phyloP scores from a whole-genome alignment of 64 coral and sea anemone genomes.

The Montipora foliosa region DNA sequence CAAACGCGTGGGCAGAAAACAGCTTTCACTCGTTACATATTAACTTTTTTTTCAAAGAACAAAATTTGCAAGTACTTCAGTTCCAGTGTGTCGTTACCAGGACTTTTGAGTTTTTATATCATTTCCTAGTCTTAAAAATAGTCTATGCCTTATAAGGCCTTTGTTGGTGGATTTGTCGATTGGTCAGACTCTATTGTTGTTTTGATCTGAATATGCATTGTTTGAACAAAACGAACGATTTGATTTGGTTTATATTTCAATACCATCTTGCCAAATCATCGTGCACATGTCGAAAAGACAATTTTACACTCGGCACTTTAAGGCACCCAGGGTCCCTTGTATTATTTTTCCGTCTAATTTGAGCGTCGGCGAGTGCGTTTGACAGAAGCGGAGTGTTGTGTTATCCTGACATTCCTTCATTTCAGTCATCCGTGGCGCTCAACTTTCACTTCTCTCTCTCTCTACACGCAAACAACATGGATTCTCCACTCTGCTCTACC shows the following conservation, averaged over 20 bases:
- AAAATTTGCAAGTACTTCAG: not conserved
- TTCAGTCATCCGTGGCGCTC: constrained; percentile 74
- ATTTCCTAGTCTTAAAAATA: constrained; percentile 95
- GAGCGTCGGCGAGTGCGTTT: constrained; percentile 87
- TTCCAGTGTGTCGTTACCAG: constrained; percentile 49
- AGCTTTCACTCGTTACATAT: not conserved
- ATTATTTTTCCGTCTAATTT: constrained; percentile 86
- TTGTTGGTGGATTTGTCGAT: constrained; percentile 72
- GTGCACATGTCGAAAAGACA: constrained; percentile 27
- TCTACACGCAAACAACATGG: constrained; percentile 74
- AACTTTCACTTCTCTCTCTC: constrained; percentile 54
- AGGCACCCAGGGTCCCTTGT: constrained; percentile 75
- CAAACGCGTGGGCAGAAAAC: not conserved
- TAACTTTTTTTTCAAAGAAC: not conserved
- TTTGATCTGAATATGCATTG: constrained; percentile 90
- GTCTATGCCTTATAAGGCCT: constrained; percentile 89
- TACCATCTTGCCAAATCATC: constrained; percentile 46
- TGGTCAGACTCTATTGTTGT: constrained; percentile 85
- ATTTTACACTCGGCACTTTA: constrained; percentile 74
- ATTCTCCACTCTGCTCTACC: constrained; percentile 95
- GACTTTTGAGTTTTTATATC: constrained; percentile 95
- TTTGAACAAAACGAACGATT: constrained; percentile 54
- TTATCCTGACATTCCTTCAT: constrained; percentile 87
- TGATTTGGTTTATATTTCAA: constrained; percentile 76
- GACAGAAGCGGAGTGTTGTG: constrained; percentile 78